Conservation (phyloP, 1,140 invertebrate species). For the Heliothis virescens region DNA sequence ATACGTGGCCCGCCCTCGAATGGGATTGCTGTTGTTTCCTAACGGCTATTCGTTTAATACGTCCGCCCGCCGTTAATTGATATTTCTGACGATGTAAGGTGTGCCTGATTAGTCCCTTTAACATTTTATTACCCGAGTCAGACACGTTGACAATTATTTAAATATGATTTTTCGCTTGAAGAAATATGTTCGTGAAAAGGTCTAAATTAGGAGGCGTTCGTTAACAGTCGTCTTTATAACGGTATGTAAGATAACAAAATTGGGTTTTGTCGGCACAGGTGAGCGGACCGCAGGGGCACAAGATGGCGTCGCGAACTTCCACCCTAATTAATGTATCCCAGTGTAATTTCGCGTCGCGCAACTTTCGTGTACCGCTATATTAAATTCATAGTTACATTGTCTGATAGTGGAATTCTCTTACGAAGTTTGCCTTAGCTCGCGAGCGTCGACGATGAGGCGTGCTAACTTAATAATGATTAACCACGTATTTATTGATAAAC, state of each 20-base stretch:
- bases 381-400: slow-evolving; percentile 65
- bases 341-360: slow-evolving; percentile 60
- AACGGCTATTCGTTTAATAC: slow-evolving; percentile 63
- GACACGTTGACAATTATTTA: background rate
- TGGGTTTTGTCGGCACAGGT: slow-evolving; percentile 37
- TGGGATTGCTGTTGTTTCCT: slow-evolving; percentile 71
- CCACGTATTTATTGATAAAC: slow-evolving; percentile 23
- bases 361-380: slow-evolving; percentile 61
- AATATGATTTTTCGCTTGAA: background rate
- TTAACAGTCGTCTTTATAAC: slow-evolving; percentile 14
- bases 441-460: slow-evolving; percentile 1
- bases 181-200: background rate
- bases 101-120: background rate
- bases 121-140: slow-evolving; percentile 13
- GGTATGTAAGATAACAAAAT: slow-evolving; percentile 38
- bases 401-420: slow-evolving; percentile 37
- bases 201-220: slow-evolving; percentile 1
- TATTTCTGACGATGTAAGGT: slow-evolving; percentile 52
- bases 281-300: slow-evolving; percentile 32
- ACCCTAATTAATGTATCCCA: slow-evolving; percentile 65
- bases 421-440: slow-evolving; percentile 24
- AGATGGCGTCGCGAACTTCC: slow-evolving; percentile 44
- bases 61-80: slow-evolving; percentile 59
- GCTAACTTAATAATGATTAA: slow-evolving; percentile 23
- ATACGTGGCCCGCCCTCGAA: slow-evolving; percentile 66